Percentiles rank a stretch among this genome's conserved stretches.
These are phyloP conservation scores for Dendrocincla fuliginosa DNA, from an alignment of 2,797 vertebrate genomes.

Conservation along the genomic window DNA sequence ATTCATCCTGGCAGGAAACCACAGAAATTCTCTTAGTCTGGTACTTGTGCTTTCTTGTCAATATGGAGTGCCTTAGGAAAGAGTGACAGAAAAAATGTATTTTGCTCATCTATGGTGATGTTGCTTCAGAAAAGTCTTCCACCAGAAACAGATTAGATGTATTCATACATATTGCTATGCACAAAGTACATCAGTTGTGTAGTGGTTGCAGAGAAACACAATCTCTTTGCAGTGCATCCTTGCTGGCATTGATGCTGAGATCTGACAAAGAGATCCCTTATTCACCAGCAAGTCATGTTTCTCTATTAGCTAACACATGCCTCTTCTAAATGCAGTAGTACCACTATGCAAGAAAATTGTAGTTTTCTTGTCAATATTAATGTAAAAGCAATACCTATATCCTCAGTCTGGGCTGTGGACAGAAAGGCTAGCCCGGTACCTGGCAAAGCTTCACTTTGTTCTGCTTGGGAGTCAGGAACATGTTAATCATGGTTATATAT, in stretches of 20 bases:
- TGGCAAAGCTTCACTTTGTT: not conserved
- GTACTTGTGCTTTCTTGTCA: not conserved
- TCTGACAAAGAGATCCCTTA: not conserved
- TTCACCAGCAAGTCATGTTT: not conserved
- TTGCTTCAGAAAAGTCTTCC: not conserved
- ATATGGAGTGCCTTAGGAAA: not conserved
- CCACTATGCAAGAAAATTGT: not conserved
- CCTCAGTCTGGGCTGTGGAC: not conserved
- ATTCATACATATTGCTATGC: not conserved
- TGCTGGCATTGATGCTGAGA: not conserved
- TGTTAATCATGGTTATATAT: not conserved
- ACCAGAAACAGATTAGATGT: not conserved
- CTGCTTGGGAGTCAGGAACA: fast-evolving
- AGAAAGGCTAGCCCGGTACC: not conserved
- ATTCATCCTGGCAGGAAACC: not conserved
- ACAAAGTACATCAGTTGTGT: not conserved
- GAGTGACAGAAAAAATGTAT: not conserved
- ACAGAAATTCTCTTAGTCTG: not conserved
- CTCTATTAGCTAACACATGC: not conserved
- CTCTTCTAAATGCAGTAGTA: not conserved
- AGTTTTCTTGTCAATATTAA: not conserved
- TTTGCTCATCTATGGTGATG: not conserved
- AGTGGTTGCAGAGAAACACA: not conserved
- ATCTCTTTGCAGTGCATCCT: not conserved
- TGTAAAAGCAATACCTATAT: not conserved